These are phyloP conservation scores for Agrochola lychnidis DNA, from an alignment of 2,888 invertebrate genomes.

Conservation along the genomic window DNA sequence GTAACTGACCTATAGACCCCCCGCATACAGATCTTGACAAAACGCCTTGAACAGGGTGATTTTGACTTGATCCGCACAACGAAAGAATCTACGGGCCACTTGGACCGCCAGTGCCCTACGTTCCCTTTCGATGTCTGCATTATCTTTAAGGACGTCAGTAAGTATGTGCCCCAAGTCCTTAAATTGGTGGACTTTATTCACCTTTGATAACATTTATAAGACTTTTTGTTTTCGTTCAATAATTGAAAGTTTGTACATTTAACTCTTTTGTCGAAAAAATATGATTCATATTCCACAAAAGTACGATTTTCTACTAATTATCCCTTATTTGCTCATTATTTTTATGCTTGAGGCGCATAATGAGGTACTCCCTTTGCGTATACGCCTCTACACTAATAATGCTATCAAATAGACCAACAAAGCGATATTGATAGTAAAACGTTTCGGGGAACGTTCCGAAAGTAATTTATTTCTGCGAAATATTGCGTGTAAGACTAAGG, in stretches of 20 bases:
- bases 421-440: constrained; percentile 29
- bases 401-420: constrained; percentile 32
- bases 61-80: too few species aligned
- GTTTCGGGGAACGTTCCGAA: constrained; percentile 9
- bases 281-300: background rate
- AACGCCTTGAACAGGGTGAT: too few species aligned
- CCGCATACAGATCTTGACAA: too few species aligned
- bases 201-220: background rate
- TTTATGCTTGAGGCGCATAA: constrained; percentile 4
- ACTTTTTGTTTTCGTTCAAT: background rate
- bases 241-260: background rate
- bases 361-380: background rate
- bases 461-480: constrained; percentile 14
- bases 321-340: constrained; percentile 9
- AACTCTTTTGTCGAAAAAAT: background rate
- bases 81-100: too few species aligned
- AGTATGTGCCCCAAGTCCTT: too few species aligned
- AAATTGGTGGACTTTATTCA: too few species aligned
- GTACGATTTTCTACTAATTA: background rate
- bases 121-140: too few species aligned
- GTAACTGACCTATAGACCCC: too few species aligned
- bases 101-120: too few species aligned
- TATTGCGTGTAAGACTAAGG: background rate
- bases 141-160: too few species aligned
- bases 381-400: constrained; percentile 24